Conservation (phyloP, 2,113 vertebrate genomes). For the Patagioenas fasciata region DNA sequence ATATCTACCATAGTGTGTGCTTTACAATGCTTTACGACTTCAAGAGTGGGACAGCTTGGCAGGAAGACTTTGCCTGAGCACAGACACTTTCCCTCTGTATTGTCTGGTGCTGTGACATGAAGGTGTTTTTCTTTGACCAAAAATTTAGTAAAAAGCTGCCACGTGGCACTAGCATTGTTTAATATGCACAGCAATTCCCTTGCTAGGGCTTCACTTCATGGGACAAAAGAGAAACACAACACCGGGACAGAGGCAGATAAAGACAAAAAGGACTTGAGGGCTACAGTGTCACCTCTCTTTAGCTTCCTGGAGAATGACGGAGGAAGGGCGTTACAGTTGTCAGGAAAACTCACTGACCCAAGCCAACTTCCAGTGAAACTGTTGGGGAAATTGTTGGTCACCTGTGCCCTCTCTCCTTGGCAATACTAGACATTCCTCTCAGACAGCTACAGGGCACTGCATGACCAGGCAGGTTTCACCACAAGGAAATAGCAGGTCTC, state of each 20-base stretch:
- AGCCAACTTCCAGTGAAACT: not conserved
- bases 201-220: not conserved
- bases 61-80: not conserved
- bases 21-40: not conserved
- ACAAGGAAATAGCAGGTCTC: not conserved
- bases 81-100: not conserved
- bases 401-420: not conserved
- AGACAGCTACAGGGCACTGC: not conserved
- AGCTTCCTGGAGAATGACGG: not conserved
- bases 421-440: not conserved
- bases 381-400: not conserved
- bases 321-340: not conserved
- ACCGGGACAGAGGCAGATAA: not conserved
- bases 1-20: not conserved
- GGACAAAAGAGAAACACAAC: not conserved
- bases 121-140: not conserved
- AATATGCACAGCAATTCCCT: not conserved
- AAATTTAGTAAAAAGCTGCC: not conserved
- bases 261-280: not conserved
- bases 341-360: not conserved
- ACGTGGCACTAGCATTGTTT: rapidly evolving
- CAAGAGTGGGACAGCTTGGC: not conserved
- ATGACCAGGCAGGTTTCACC: not conserved
- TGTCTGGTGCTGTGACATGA: not conserved
- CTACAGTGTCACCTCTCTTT: not conserved